Evolutionary conservation across 53 echinoderm and acorn worm species (phyloP).

Genomic region (Temnopleurus reevesii): DNA sequence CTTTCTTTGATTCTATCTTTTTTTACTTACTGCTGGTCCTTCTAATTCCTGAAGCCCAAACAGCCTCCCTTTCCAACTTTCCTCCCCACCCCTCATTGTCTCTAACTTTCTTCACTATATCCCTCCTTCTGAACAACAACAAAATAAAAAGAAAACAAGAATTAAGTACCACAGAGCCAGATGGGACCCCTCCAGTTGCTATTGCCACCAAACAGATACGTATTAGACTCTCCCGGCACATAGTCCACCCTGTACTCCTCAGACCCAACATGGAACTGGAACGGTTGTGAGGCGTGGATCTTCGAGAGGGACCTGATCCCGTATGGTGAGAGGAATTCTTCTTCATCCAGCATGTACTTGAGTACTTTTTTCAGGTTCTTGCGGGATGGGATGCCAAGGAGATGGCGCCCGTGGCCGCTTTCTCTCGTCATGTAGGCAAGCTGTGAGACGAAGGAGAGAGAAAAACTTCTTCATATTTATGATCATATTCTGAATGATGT

Average conservation of each 20-base stretch:
- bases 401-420: conserved; percentile 76
- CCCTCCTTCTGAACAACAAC: too few species aligned
- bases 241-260: conserved; percentile 92
- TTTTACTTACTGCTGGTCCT: too few species aligned
- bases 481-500: too few species aligned
- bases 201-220: conserved; percentile 94
- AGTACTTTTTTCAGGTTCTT: conserved; percentile 85
- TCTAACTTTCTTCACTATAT: too few species aligned
- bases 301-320: conserved; percentile 94
- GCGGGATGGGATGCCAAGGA: conserved; percentile 87
- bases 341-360: conserved; percentile 89
- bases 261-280: conserved; percentile 70
- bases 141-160: neutral
- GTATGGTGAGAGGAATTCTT: conserved; percentile 87
- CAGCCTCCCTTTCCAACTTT: too few species aligned
- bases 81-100: too few species aligned
- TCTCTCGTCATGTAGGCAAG: conserved; percentile 87
- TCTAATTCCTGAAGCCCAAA: too few species aligned
- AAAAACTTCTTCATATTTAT: too few species aligned
- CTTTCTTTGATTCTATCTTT: too few species aligned
- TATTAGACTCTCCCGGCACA: conserved; percentile 91
- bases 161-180: conserved; percentile 91
- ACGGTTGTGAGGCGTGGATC: conserved; percentile 79
- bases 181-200: conserved; percentile 99
- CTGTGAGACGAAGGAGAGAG: conserved; percentile 31